Base-by-base conservation (phyloP, 2,797 vertebrate genomes). In the Pteropus rufus region DNA sequence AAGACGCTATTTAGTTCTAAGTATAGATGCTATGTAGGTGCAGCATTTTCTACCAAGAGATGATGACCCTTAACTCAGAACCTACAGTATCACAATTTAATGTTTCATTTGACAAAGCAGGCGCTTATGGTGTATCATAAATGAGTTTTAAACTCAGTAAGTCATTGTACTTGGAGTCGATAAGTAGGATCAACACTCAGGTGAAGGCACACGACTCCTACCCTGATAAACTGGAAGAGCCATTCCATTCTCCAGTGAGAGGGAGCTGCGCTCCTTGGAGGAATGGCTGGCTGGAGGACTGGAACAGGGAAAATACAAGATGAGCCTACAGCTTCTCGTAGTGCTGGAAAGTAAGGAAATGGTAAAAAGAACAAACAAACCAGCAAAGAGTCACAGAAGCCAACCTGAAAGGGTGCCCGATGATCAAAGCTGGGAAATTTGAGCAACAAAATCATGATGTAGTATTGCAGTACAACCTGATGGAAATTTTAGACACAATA, bases 101-200 rank as follows among this genome's bases (percentile, higher is more conserved):
- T 87, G 76, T 65, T 84, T 91, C 69, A 34, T 95, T 93, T 79
- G 24, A 88, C 41, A 58, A 91, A 65, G 64, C 64, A 85, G 24
- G 24, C 72, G 88, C 82, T 91, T 93, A 73, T 15, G 67, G 56
- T 77, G 4, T 65, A 70, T 79, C 93, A 39, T 79, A 44, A 92
- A 23, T 29, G 46, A 86, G 19, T 39, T 75, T 92, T 60, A 44
- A 84, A 80, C 64, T 73, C 60, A 81, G 23, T 49, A 91, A 93
- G 81, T 92, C 72, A 77, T 94, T 90, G 36, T 83, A 82, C 83
- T 72, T 96, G 60, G 56, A 94, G 77, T 73, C 93, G 56, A 12
- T 49, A 84, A 90, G n/a, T 77, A 82, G 60, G 24, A 94, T 89
- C 36, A 81, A 82, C 41, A 75, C 87, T 46, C 77, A 36, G 41